phyloP scores from a whole-genome alignment of 2,797 vertebrate genomes.

The Pangasius macronema region DNA sequence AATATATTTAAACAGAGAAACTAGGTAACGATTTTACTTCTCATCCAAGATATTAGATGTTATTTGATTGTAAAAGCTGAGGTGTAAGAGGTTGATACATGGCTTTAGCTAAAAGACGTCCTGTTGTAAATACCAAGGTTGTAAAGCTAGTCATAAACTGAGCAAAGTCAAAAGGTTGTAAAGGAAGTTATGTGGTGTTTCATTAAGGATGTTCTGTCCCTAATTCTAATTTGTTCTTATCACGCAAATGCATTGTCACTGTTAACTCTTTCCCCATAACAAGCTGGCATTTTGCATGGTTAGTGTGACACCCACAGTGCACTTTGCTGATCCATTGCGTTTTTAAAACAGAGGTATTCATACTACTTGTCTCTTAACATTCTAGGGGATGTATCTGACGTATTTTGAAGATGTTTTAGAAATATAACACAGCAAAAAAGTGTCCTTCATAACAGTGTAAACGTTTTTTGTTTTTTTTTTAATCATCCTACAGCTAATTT shows the following conservation, averaged over 20 bases:
- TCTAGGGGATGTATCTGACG: background rate
- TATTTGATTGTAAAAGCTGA: background rate
- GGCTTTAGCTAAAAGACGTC: background rate
- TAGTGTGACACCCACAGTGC: background rate
- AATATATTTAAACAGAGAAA: conserved; percentile 30
- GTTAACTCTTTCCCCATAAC: background rate
- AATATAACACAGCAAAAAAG: background rate
- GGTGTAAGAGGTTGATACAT: background rate
- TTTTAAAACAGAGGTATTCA: background rate
- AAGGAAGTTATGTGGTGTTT: background rate
- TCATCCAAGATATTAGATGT: background rate
- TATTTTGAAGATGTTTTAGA: background rate
- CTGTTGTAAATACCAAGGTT: background rate
- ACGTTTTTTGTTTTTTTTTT: background rate
- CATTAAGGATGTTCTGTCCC: background rate
- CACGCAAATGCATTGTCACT: background rate
- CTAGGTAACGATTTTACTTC: conserved; percentile 27
- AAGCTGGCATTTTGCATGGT: background rate
- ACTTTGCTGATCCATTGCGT: background rate
- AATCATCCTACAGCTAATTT: background rate
- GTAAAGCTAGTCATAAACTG: conserved; percentile 14
- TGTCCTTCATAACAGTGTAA: background rate
- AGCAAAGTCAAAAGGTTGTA: background rate
- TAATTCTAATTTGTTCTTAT: background rate
- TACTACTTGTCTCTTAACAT: background rate